A percentile compares a stretch with the other conserved stretches of the same genome.
Evolutionary conservation across 2,797 vertebrate genomes (phyloP).

Genomic region (Atherinosoma microstoma): DNA sequence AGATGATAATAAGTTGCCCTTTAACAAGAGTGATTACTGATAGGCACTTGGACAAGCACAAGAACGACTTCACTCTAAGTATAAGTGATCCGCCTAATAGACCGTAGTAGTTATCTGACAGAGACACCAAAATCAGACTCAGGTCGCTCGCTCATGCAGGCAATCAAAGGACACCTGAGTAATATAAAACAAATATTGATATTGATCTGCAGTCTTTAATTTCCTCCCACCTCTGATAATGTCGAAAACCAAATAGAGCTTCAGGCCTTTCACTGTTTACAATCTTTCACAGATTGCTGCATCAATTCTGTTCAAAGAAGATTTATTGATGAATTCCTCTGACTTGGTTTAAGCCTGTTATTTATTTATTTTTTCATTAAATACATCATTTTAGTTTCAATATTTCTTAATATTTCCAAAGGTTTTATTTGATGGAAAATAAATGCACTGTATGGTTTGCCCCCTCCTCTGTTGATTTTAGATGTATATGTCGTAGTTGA

Average conservation of each 20-base stretch:
- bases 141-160: constrained; percentile 65
- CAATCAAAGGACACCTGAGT: constrained; percentile 76
- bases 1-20: constrained; percentile 61
- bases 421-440: constrained; percentile 36
- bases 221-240: constrained; percentile 73
- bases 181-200: constrained; percentile 81
- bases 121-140: constrained; percentile 72
- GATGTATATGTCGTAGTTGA: constrained; percentile 12
- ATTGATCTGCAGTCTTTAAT: constrained; percentile 79
- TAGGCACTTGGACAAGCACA: constrained; percentile 55
- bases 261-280: constrained; percentile 61
- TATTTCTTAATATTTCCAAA: constrained; percentile 41
- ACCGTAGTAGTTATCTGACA: constrained; percentile 69
- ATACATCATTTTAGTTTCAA: constrained; percentile 47
- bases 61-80: constrained; percentile 69
- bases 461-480: constrained; percentile 10
- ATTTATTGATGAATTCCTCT: constrained; percentile 69
- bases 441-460: constrained; percentile 15
- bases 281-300: constrained; percentile 65
- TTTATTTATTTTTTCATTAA: constrained; percentile 66
- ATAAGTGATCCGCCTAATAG: constrained; percentile 71
- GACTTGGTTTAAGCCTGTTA: constrained; percentile 61
- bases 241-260: constrained; percentile 68
- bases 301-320: constrained; percentile 62
- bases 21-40: constrained; percentile 63